Percentiles rank a stretch among this genome's conserved stretches.
phyloP scores from a whole-genome alignment of 2,888 invertebrate species.

The Acleris cristana region DNA sequence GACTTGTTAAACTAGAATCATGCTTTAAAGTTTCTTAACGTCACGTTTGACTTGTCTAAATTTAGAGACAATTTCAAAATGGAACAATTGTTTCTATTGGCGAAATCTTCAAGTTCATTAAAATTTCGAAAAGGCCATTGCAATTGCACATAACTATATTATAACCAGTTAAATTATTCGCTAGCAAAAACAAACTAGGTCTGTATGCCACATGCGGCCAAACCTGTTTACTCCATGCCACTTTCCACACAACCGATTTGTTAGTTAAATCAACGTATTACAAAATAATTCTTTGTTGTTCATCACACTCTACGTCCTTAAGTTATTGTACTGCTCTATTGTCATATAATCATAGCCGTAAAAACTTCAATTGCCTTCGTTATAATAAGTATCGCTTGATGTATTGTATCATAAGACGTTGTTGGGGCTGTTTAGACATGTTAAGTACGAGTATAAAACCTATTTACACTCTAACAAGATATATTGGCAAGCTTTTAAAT shows the following conservation, averaged over 20 bases:
- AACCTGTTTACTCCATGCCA: slow-evolving; percentile 36
- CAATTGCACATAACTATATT: slow-evolving; percentile 33
- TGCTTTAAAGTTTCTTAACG: too few relatives aligned
- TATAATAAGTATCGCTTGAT: not conserved
- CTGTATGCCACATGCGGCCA: slow-evolving; percentile 40
- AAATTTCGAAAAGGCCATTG: not conserved
- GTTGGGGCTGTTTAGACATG: too few relatives aligned
- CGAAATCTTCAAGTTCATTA: too few relatives aligned
- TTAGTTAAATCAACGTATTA: slow-evolving; percentile 34
- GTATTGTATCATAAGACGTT: not conserved
- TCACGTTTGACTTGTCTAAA: too few relatives aligned
- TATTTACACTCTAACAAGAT: too few relatives aligned
- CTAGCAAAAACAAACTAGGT: slow-evolving; percentile 39
- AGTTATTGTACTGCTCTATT: slow-evolving; percentile 27
- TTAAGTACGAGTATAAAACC: too few relatives aligned
- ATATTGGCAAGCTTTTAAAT: too few relatives aligned
- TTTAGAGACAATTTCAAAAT: too few relatives aligned
- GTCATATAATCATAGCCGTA: slow-evolving; percentile 9
- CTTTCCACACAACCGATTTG: slow-evolving; percentile 42
- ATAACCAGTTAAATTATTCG: slow-evolving; percentile 31
- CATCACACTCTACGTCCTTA: slow-evolving; percentile 14
- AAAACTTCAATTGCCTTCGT: not conserved
- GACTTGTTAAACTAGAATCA: too few relatives aligned
- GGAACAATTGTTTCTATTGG: too few relatives aligned
- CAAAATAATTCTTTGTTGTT: slow-evolving; percentile 22